A percentile compares a stretch with the other conserved stretches of the same genome.
Evolutionary conservation across 2,113 vertebrate species (phyloP).

Genomic region (Pagrus major): DNA sequence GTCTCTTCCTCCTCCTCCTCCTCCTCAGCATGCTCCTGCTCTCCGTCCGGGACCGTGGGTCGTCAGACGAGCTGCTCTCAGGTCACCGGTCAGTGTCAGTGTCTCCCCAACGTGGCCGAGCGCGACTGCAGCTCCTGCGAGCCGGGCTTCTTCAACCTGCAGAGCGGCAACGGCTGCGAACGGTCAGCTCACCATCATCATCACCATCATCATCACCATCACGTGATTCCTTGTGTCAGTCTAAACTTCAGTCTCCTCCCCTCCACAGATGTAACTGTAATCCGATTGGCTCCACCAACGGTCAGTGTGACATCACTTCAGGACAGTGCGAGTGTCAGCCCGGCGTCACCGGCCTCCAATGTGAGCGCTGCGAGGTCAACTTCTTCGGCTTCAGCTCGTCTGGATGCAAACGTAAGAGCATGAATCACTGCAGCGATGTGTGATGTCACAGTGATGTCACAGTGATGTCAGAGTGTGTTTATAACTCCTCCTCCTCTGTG

Average conservation of each 20-base stretch:
- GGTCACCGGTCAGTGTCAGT: constrained; percentile 93
- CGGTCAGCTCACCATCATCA: constrained; percentile 85
- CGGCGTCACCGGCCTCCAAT: constrained; percentile 89
- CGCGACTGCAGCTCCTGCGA: constrained; percentile 92
- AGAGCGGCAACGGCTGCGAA: constrained; percentile 90
- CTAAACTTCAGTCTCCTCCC: background rate
- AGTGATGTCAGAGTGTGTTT: background rate
- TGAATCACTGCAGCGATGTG: too few species aligned
- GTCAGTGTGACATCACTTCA: constrained; percentile 90
- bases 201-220: background rate
- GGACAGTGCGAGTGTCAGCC: constrained; percentile 98
- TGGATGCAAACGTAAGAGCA: constrained; percentile 98
- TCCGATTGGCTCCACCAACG: constrained; percentile 91
- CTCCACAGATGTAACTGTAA: constrained; percentile 91
- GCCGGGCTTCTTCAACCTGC: constrained; percentile 94
- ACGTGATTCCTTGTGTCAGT: too few species aligned
- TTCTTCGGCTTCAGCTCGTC: constrained; percentile 94
- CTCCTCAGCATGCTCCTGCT: constrained; percentile 90
- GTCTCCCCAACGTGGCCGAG: constrained; percentile 88
- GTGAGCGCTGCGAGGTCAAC: constrained; percentile 91
- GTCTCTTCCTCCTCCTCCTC: too few species aligned
- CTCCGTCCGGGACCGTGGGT: constrained; percentile 85
- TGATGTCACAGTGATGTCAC: too few species aligned
- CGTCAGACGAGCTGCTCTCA: constrained; percentile 87
- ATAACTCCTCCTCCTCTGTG: background rate